Percentiles rank a stretch among this genome's conserved stretches.
Conservation (phyloP, 2,113 vertebrate species). For the Salvelinus namaycush region DNA sequence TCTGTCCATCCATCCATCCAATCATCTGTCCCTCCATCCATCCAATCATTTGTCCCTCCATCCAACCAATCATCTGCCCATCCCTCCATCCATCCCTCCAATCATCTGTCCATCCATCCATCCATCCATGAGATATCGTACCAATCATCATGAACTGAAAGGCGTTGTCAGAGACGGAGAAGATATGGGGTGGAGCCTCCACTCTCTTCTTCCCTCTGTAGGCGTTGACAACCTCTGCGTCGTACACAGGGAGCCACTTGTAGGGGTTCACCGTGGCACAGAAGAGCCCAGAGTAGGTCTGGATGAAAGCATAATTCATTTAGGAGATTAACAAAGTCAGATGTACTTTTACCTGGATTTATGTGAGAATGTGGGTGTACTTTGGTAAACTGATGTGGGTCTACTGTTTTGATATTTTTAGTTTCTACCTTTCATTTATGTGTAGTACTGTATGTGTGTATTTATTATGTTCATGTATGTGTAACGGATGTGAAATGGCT, state of each 20-base stretch:
- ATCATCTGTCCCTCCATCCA: background rate
- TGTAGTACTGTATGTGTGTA: background rate
- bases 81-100: background rate
- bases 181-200: constrained; percentile 9
- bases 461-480: background rate
- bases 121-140: background rate
- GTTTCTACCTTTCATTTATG: background rate
- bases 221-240: background rate
- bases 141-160: constrained; percentile 2
- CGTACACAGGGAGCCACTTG: constrained; percentile 9
- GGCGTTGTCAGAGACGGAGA: constrained; percentile 9
- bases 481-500: no score
- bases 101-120: background rate
- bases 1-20: no score
- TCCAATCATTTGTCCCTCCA: background rate
- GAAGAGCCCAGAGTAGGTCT: constrained; percentile 16
- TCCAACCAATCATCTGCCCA: background rate
- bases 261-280: constrained; percentile 16
- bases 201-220: constrained; percentile 4
- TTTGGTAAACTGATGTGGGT: background rate
- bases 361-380: background rate
- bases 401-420: background rate
- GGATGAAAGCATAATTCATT: background rate
- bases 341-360: background rate
- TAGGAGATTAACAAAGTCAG: background rate